These are phyloP conservation scores for Cantharis flavilabris DNA, from an alignment of 2,888 invertebrate species.

Conservation along the genomic window DNA sequence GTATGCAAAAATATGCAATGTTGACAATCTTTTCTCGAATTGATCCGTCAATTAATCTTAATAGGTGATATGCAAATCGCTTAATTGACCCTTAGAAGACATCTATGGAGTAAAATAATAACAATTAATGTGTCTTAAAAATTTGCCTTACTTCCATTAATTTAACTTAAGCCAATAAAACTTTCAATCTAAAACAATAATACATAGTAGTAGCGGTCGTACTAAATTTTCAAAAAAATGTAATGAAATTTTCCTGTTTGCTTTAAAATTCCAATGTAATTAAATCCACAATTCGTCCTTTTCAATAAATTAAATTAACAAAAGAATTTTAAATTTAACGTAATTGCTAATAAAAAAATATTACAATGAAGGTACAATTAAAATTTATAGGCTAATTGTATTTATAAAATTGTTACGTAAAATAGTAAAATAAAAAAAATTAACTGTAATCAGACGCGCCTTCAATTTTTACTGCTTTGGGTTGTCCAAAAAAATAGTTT, in stretches of 20 bases:
- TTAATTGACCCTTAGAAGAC: slow-evolving; percentile 3
- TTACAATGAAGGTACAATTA: neutral
- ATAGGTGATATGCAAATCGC: slow-evolving; percentile 1
- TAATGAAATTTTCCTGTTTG: neutral
- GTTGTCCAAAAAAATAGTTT: neutral
- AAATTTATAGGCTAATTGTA: neutral
- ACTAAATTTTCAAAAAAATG: neutral
- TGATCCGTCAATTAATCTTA: neutral
- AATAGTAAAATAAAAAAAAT: neutral
- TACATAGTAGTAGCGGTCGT: neutral
- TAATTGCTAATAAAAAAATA: neutral
- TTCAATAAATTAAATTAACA: neutral
- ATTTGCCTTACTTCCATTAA: neutral
- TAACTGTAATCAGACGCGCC: no score
- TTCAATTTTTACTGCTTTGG: neutral
- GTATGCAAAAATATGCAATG: neutral
- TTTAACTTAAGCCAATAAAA: neutral
- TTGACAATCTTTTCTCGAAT: neutral
- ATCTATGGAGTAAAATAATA: neutral
- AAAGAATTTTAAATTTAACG: neutral
- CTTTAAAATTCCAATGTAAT: neutral
- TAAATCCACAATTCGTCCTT: neutral
- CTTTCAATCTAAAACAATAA: neutral
- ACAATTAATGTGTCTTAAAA: neutral
- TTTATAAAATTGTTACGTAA: neutral